Conservation (phyloP, 2,888 invertebrate species). For the Aplocera efformata region DNA sequence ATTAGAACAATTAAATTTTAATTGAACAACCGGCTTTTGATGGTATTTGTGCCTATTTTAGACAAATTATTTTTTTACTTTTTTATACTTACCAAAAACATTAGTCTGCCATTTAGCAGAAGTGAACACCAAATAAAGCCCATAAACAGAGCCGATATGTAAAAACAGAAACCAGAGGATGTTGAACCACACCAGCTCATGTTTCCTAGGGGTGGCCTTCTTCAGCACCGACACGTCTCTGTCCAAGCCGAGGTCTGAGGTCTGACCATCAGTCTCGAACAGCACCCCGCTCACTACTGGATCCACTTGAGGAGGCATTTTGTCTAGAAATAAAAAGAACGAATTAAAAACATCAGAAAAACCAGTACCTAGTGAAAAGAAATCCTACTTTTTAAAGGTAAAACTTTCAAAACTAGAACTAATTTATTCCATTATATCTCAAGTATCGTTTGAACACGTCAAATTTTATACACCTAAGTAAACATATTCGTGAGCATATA, state of each 20-base stretch:
- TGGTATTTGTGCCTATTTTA: too few relatives aligned
- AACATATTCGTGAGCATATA: too few relatives aligned
- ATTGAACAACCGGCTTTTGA: too few relatives aligned
- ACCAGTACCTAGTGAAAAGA: too few relatives aligned
- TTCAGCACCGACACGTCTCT: slow-evolving; percentile 79
- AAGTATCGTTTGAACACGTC: too few relatives aligned
- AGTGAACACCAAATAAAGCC: slow-evolving; percentile 82
- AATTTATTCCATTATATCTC: too few relatives aligned
- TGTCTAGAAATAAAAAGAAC: slow-evolving; percentile 30
- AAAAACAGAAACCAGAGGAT: slow-evolving; percentile 84
- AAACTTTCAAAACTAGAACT: too few relatives aligned
- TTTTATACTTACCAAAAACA: slow-evolving; percentile 83
- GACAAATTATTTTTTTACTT: too few relatives aligned
- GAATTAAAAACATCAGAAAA: too few relatives aligned
- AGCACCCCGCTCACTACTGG: slow-evolving; percentile 79
- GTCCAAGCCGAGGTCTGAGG: slow-evolving; percentile 79
- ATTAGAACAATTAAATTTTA: too few relatives aligned
- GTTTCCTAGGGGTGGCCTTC: slow-evolving; percentile 70
- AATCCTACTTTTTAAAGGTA: too few relatives aligned
- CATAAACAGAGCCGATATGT: slow-evolving; percentile 84
- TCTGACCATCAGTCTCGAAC: slow-evolving; percentile 84
- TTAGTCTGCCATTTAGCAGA: slow-evolving; percentile 84
- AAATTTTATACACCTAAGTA: too few relatives aligned
- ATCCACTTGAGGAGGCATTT: slow-evolving; percentile 81
- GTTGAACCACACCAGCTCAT: slow-evolving; percentile 86